A percentile compares a stretch with the other conserved stretches of the same genome.
These are phyloP conservation scores for Hesperophylax magnus DNA, from an alignment of 1,140 invertebrate genomes.

Conservation along the genomic window DNA sequence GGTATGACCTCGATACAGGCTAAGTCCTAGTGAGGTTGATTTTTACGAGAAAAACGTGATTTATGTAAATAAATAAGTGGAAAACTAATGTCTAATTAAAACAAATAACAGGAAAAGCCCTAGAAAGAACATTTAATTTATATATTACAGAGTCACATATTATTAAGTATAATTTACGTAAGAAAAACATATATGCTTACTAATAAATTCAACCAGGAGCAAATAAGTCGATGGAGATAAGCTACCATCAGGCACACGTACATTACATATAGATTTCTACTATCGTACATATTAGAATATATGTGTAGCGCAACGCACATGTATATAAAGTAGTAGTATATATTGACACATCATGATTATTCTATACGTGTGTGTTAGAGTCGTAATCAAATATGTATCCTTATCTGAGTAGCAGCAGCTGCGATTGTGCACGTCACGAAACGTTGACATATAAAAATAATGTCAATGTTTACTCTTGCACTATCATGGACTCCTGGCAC, in stretches of 20 bases:
- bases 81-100: no score
- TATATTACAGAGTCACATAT: no score
- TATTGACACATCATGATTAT: neutral
- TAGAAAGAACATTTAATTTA: no score
- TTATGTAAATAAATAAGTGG: no score
- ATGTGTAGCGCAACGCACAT: no score
- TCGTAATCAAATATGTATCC: neutral
- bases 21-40: no score
- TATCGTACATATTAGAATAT: no score
- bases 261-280: neutral
- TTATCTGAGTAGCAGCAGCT: constrained; percentile 33
- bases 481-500: constrained; percentile 27
- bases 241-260: neutral
- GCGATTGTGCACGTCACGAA: constrained; percentile 33
- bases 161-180: no score
- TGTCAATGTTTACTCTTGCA: constrained; percentile 23
- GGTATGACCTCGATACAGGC: no score
- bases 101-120: no score
- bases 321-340: neutral
- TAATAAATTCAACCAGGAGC: constrained; percentile 21
- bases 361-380: neutral
- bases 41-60: no score
- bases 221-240: constrained; percentile 17
- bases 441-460: neutral
- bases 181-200: constrained; percentile 12